Base-by-base conservation (phyloP, 2,113 vertebrate species). In the Melanostigma gelatinosum region DNA sequence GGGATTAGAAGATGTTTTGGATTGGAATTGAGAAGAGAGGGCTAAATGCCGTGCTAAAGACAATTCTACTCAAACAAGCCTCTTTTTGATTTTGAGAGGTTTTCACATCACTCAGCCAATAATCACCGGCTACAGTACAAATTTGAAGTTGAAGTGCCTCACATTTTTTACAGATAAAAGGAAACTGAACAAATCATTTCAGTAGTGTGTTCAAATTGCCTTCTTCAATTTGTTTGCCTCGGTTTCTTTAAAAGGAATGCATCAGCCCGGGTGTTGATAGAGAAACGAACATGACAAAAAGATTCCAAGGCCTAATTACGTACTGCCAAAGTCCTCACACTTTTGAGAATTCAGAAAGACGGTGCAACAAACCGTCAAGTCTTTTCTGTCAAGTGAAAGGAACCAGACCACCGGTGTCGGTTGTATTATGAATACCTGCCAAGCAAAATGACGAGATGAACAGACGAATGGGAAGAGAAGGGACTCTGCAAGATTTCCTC, bases 1-100 rank as follows among this genome's bases (percentile, higher is more conserved):
- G 83, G 81, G 88, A 78, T 89, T 93, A 76, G 88, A 77, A 32
- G 48, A 79, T 82, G 86, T 89, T 92, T 90, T 89, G 83, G 80
- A 72, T 72, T 82, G 77, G 82, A 87, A 87, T 85, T 75, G 75
- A 91, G 92, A 89, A 83, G 79, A 81, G 87, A 80, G 80, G 67
- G 78, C 85, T 86, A 63, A 87, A 85, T 77, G 77, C 78, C 83
- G 72, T 64, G 75, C 85, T 87, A 75, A 89, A 91, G 75, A 79
- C 79, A 87, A 81, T 90, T 88, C 84, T 75, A 85, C 84, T 80
- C 79, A 48, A 55, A 85, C 79, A 75, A 84, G 82, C 85, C 67
- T 80, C 80, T 89, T n/a, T n/a, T n/a, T n/a, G 70, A 76, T 85
- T 84, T 67, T 27, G 22, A 77, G 68, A 64, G 29, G 77, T 72